These are phyloP conservation scores for Nomada goodeniana DNA, from an alignment of 2,888 invertebrate genomes.

Conservation along the genomic window DNA sequence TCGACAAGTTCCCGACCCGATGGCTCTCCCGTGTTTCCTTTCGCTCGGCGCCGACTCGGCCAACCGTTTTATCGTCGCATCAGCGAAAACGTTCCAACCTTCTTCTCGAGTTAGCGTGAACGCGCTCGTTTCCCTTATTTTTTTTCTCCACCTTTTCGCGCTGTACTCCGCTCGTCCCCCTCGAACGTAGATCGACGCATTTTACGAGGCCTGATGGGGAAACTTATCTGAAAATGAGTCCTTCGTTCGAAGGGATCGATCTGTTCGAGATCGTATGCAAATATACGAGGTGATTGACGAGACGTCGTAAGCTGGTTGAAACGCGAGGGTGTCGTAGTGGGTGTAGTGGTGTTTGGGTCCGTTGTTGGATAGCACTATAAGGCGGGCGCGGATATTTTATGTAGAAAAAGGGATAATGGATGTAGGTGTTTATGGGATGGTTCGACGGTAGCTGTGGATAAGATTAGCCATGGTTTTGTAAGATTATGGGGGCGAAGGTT, in stretches of 20 bases:
- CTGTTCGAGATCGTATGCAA: conserved; percentile 49
- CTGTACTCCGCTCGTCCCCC: background rate
- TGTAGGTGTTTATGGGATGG: too few relatives aligned
- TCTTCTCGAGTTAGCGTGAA: background rate
- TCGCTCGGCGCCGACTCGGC: conserved; percentile 12
- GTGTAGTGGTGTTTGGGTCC: background rate
- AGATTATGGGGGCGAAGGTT: too few relatives aligned
- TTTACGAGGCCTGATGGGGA: conserved; percentile 19
- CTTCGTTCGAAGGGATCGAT: conserved; percentile 27
- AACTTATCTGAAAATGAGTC: conserved; percentile 25
- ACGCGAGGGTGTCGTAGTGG: background rate
- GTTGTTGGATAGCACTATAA: background rate
- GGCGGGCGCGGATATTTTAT: background rate
- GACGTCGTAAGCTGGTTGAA: conserved; percentile 6
- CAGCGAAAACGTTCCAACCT: conserved; percentile 33
- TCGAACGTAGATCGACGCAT: conserved; percentile 17
- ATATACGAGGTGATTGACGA: conserved; percentile 50
- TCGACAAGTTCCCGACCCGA: conserved; percentile 2
- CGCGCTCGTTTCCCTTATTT: conserved; percentile 1
- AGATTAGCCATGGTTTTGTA: too few relatives aligned
- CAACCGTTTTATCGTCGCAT: conserved; percentile 28
- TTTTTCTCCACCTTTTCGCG: background rate
- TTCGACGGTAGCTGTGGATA: background rate
- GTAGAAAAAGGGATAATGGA: background rate
- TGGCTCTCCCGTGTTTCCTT: conserved; percentile 9